Base-by-base conservation (phyloP, 2,888 invertebrate species). In the Drosophila emarginata region DNA sequence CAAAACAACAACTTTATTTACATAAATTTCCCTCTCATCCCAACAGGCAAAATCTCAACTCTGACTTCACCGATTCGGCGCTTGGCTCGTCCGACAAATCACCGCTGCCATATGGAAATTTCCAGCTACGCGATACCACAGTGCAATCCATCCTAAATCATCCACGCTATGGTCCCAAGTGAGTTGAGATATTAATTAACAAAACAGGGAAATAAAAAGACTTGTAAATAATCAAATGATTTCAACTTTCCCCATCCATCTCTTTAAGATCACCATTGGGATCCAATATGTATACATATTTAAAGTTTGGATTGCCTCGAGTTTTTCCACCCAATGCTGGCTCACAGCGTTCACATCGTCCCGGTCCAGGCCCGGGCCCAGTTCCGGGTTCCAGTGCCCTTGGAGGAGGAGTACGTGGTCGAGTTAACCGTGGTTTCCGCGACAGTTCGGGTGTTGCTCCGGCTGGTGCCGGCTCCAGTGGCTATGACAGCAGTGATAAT, bases 31-130 rank as follows among this genome's bases (percentile, higher is more conserved):
- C 23, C 54, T 12, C 45, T 23, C 54, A 14, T 40, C 32, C 26
- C 36, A 59, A 62, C 93, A 96, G 98, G 91, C 97, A 98, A 94
- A 98, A 98, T 91, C 93, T 98, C 83, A 98, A 98, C 92, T 97
- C 97, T 0, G 98, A 98, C 93, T 98, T 98, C 92, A 97, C 98
- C 77, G 98, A 98, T 92, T 97, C 97, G 79, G 98, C 98, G 1
- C 92, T 98, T 76, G 98, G 98, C 61, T 97, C 97, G 76, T 96
- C 97, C 45, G 97, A 98, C 91, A 97, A 97, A 93, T 97, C 97
- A 79, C 97, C 97, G 50, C 93, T 97, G 86, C 97, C 97, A 64
- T 97, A 97, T 92, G 98, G 98, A 64, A 98, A 98, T 92, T 98
- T 98, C 92, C 97, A 97, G 91, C 94, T 98, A 40, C 93, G 97